A percentile compares a stretch with the other conserved stretches of the same genome.
Evolutionary conservation across 2,113 vertebrate genomes (phyloP).

Genomic region (Parus major): DNA sequence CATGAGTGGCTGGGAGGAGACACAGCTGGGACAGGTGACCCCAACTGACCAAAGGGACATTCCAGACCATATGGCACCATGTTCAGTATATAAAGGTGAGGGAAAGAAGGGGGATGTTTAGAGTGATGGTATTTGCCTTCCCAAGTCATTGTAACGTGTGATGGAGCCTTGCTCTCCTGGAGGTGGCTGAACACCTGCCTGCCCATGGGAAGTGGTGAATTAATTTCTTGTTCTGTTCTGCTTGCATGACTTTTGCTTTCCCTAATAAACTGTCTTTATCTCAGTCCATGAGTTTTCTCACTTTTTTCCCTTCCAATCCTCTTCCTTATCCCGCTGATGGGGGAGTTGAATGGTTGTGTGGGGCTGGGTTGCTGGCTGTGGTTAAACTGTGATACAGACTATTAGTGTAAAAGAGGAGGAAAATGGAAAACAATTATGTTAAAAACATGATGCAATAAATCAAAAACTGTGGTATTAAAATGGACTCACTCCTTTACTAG

Average conservation of each 20-base stretch:
- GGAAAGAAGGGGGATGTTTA: rapidly evolving
- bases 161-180: neutral
- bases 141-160: too few relatives aligned
- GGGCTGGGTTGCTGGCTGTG: neutral
- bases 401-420: neutral
- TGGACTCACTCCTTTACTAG: neutral
- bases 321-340: neutral
- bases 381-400: neutral
- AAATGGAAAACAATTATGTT: constrained; percentile 5
- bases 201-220: neutral
- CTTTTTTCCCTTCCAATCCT: neutral
- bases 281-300: neutral
- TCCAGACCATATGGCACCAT: neutral
- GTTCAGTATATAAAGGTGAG: neutral
- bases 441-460: constrained; percentile 18
- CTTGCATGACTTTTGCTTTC: neutral
- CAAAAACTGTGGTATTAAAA: constrained; percentile 10
- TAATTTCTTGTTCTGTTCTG: neutral
- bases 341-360: neutral
- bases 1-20: neutral
- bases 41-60: neutral
- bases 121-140: neutral
- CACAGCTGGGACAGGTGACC: neutral
- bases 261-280: neutral
- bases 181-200: neutral